Base-by-base conservation (phyloP, 2,888 invertebrate species). In the Baccha elongata region DNA sequence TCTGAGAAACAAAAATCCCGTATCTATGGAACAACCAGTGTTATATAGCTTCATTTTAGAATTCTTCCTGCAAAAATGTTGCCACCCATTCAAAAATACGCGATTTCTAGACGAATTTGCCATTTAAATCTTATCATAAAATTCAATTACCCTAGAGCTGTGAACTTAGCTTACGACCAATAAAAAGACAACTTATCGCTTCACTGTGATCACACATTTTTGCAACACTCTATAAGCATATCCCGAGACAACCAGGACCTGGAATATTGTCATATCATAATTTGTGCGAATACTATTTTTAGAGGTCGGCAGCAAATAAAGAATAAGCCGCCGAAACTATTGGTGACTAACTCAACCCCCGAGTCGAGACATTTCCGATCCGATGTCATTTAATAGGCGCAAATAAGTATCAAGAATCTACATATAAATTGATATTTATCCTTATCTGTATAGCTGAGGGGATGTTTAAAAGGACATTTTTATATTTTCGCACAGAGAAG, bases 121-220 rank as follows among this genome's bases (percentile, higher is more conserved):
- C 84, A 79, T 84, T 84, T 81, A 85, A 85, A 84, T 85, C 78
- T 75, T 83, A 75, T 79, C 79, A 85, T 84, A 85, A 85, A 85
- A 85, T 84, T 85, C 85, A 85, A 85, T 85, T 85, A 85, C 85
- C 84, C 85, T 79, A 60, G 75, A 85, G 85, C 85, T 84, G 83
- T 78, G 78, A 84, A 83, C 72, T 83, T 72, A 83, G 76, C 76
- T 83, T 68, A 83, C 81, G 81, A 76, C 76, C 76, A 83, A 83
- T 83, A 83, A 83, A 76, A 76, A 37, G 67, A 48, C 35, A 75
- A 65, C 64, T 75, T 81, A 81, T 75, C 74, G 64, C 52, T 46
- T 65, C 42, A 29, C 65, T 75, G 80, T 75, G 80, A 81, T 75
- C 74, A 71, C 69, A 65, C 58, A 71, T 60, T 73, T n/a, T 55